phyloP scores from a whole-genome alignment of 2,113 vertebrate species.

The Indicator indicator region DNA sequence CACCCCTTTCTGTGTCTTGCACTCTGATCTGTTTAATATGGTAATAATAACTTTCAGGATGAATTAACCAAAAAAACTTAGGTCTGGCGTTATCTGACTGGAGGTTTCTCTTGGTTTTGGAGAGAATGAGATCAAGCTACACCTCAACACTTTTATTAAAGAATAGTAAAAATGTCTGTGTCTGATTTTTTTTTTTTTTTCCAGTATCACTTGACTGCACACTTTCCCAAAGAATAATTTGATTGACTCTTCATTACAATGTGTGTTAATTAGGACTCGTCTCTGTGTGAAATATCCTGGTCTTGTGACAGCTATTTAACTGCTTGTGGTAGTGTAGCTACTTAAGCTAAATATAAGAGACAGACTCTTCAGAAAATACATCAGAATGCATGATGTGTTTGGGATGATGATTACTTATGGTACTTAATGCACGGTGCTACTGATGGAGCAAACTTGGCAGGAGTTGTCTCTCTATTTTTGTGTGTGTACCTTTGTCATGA shows the following conservation, averaged over 20 bases:
- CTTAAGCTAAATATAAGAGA: not conserved
- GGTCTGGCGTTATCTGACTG: not conserved
- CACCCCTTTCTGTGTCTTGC: not conserved
- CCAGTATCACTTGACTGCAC: not conserved
- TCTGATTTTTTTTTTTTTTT: not conserved
- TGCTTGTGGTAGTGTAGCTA: not conserved
- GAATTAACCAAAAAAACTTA: not conserved
- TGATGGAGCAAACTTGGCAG: not conserved
- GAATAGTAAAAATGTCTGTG: not conserved
- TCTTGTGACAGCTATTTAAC: not conserved
- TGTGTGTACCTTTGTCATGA: constrained; percentile 40
- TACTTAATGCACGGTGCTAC: not conserved
- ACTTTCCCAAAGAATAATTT: not conserved
- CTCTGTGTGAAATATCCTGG: not conserved
- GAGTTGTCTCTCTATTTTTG: constrained; percentile 67
- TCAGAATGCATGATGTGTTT: not conserved
- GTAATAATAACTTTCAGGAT: not conserved
- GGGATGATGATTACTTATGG: not conserved
- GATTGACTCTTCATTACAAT: not conserved
- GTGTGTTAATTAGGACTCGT: not conserved
- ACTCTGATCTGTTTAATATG: not conserved
- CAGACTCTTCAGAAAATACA: not conserved
- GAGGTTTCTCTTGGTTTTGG: not conserved
- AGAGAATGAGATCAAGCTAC: not conserved
- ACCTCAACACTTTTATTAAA: not conserved